Evolutionary conservation across 2,797 vertebrate species (phyloP).

Genomic region (Takifugu ocellatus): DNA sequence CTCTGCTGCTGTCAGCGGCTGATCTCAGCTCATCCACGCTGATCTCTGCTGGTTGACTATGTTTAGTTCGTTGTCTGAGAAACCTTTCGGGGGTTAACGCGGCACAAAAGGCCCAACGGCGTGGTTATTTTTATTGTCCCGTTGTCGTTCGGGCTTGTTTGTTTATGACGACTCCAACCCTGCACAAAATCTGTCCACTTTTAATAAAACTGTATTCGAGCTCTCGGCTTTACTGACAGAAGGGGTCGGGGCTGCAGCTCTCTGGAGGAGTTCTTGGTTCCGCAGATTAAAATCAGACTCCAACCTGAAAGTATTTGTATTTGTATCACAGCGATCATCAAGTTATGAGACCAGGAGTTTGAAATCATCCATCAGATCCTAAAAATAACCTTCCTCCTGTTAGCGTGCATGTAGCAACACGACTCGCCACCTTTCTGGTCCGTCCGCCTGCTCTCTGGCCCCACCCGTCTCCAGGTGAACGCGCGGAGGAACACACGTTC

Average conservation of each 20-base stretch:
- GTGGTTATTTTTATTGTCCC: too few relatives aligned
- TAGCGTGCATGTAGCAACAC: constrained; percentile 55
- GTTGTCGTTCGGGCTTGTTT: too few relatives aligned
- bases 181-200: too few relatives aligned
- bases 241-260: too few relatives aligned
- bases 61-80: constrained; percentile 40
- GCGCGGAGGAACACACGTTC: not conserved
- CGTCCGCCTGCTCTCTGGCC: constrained; percentile 55
- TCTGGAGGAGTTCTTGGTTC: too few relatives aligned
- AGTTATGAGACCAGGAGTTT: not conserved
- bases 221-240: too few relatives aligned
- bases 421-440: constrained; percentile 52
- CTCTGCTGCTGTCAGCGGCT: constrained; percentile 67
- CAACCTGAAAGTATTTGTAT: too few relatives aligned
- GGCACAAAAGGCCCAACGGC: too few relatives aligned
- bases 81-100: constrained; percentile 22
- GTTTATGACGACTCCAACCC: too few relatives aligned
- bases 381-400: constrained; percentile 5
- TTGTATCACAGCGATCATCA: too few relatives aligned
- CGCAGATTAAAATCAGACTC: too few relatives aligned
- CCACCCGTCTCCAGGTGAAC: constrained; percentile 39
- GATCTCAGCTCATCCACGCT: constrained; percentile 52
- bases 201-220: too few relatives aligned
- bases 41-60: constrained; percentile 56
- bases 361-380: not conserved